Evolutionary conservation across 2,797 vertebrate genomes (phyloP).

Genomic region (Ceyx erithaca): DNA sequence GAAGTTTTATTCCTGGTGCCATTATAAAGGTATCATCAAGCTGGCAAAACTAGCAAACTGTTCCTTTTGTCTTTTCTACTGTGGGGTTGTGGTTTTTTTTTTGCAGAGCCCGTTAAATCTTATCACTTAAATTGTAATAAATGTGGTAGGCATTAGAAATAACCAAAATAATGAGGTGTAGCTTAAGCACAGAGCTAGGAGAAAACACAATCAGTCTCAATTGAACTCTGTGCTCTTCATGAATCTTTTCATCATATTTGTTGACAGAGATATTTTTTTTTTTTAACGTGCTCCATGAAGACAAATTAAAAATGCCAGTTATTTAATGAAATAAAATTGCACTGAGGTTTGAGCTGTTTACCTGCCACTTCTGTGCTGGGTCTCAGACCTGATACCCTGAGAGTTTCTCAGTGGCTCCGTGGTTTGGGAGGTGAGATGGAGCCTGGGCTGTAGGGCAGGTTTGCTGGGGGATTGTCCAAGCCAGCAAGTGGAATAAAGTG

Average conservation of each 20-base stretch:
- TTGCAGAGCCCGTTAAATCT: neutral
- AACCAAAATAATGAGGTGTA: neutral
- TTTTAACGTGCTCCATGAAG: neutral
- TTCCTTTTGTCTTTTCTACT: neutral
- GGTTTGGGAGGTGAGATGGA: neutral
- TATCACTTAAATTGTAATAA: neutral
- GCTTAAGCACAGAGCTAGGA: neutral
- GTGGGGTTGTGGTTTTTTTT: neutral
- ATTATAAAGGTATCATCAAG: neutral
- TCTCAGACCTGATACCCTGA: neutral
- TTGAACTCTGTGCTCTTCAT: neutral
- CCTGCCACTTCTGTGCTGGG: neutral
- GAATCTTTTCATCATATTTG: constrained; percentile 3
- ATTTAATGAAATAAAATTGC: neutral
- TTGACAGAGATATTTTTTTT: neutral
- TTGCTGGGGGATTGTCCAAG: neutral
- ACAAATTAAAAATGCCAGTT: neutral
- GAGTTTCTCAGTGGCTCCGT: neutral
- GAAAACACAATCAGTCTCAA: neutral
- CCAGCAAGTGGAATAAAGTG: neutral
- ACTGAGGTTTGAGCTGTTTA: neutral
- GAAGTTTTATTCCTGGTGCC: neutral
- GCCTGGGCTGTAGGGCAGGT: neutral
- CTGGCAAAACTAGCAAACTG: neutral
- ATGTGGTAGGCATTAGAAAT: neutral